Evolutionary conservation across 37 sponge, comb jelly and placozoan genomes (phyloP), one percentile per base, ranked within the genome.

Genomic region (Cliona cf. orientalis): DNA sequence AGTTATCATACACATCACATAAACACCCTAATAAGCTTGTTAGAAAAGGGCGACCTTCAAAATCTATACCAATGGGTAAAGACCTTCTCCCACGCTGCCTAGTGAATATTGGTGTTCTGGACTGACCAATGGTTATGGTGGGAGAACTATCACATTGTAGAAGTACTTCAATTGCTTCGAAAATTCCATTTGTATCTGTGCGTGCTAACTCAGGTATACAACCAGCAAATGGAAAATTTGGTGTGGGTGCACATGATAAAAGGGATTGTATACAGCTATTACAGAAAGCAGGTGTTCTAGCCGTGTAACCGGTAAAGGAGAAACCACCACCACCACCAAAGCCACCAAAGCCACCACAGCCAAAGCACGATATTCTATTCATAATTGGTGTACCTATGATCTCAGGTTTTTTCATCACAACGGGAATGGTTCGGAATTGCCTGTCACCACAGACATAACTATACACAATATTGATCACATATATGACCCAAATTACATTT

Each of bases 361-460:
- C 25, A 67, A 38, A 6, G 69, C 69, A 7, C 14, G 9, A 67
- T 36, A 67, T 67, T 12, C 14, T 19, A 17, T 11, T 11, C 17
- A 11, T 49, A 19, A 17, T 17, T 49, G 55, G 55, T 19, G 55
- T 19, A 19, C 11, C 17, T 49, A 49, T 17, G 11, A 49, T 49
- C 17, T 9, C 41, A 28, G 29, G 42, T 35, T 61, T 61, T 70
- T 70, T 80, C 29, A 80, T 2, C 38, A 80, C n/a, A 58, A 70
- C 61, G n/a, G 71, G 71, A 58, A 11, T 57, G 12, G 23, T 57
- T 58, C 73, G 72, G 22, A 41, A 33, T 26, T 62, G 72, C 9
- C 29, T 6, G 21, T 62, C 73, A 59, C 55, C 39, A 62, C 83
- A 82, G 0, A 82, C 65, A 59, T 72, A 82, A n/a, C 61, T 70